Evolutionary conservation across 2,113 vertebrate species (phyloP).

Genomic region (Burhinus bistriatus): DNA sequence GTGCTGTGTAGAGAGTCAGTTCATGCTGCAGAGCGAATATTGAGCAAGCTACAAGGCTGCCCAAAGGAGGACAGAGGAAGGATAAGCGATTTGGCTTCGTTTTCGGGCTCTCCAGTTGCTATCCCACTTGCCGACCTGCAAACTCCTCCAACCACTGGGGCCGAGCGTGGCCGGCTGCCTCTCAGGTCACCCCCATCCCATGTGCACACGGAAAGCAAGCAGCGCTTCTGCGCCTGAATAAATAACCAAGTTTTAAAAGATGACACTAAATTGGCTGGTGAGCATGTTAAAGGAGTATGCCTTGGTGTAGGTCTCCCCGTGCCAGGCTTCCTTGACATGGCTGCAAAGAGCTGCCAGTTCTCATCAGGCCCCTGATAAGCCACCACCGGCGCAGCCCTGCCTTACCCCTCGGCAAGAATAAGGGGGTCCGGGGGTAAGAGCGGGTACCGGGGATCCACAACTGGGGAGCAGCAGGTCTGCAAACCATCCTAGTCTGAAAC

Average conservation of each 20-base stretch:
- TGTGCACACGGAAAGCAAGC: rapidly evolving
- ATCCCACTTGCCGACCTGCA: background rate
- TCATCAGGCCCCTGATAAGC: background rate
- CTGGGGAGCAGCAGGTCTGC: background rate
- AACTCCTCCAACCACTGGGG: background rate
- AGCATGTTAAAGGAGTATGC: rapidly evolving
- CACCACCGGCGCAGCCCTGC: background rate
- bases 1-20: background rate
- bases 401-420: background rate
- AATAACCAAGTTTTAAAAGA: background rate
- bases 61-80: constrained; percentile 17
- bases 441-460: rapidly evolving
- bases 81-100: background rate
- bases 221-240: background rate
- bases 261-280: background rate
- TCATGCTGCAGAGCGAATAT: background rate
- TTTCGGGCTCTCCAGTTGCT: background rate
- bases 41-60: background rate
- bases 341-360: background rate
- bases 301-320: rapidly evolving
- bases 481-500: background rate
- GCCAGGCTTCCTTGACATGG: background rate
- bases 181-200: background rate
- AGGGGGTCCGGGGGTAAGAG: background rate
- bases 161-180: rapidly evolving